Evolutionary conservation across 2,797 vertebrate species (phyloP), one percentile per base, ranked within the genome.

Genomic region (Prunella strophiata): DNA sequence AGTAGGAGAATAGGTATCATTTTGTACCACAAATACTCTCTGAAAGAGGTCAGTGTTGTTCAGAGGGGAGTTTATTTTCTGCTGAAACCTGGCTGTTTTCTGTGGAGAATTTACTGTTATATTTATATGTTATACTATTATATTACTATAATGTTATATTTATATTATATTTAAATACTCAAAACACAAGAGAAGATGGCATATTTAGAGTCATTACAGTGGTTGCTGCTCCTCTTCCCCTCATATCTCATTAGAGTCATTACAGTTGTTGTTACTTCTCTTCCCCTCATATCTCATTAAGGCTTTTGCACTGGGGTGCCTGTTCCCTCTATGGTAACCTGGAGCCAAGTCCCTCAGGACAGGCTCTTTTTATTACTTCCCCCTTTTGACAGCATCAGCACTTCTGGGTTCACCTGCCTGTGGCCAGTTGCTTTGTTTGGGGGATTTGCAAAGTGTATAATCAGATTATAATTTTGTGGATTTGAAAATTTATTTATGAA

Each of bases 251-350:
- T 91, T 70, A 84, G 48, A 77, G 50, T 91, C 36, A 13, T 50
- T 79, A 11, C 7, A 38, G 27, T 3, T 4, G 16, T 43, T 78
- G 38, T 32, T 83, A 21, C 42, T 95, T 30, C 17, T 63, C 89
- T 93, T 92, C 47, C 81, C 54, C 61, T 93, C 50, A 63, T 85
- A 93, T 84, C 75, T 95, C 93, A 94, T 92, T 70, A 88, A 84
- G 71, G 54, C 54, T 40, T 68, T 42, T 79, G 34, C 58, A 40
- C 43, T 82, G 10, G 38, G 42, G 16, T 51, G 42, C 47, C 23
- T 43, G 34, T n/a, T 73, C 15, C 70, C 51, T 77, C 79, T 72
- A 32, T 18, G 48, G 77, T 80, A 91, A 70, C 74, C 62, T 84
- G 43, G 22, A 51, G 16, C 61, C 7, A 7, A 20, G 29, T 88